phyloP scores from a whole-genome alignment of 2,888 invertebrate genomes.

The Lissocephala sabroskyi region DNA sequence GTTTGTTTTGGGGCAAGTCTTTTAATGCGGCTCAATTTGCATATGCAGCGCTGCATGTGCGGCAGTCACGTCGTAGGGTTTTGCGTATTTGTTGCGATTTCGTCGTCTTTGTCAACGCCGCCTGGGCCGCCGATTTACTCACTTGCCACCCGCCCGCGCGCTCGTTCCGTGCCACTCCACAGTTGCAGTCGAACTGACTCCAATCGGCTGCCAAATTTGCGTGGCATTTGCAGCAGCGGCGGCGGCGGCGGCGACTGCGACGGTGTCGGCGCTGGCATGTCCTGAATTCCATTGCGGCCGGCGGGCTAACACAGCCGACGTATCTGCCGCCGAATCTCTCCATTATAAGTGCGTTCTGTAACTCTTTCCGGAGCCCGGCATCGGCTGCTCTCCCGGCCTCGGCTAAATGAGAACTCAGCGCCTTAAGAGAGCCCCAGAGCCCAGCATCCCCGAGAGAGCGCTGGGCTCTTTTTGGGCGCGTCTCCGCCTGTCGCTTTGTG shows the following conservation, averaged over 20 bases:
- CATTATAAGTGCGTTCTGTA: too few relatives aligned
- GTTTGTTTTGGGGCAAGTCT: constrained; percentile 19
- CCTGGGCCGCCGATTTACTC: neutral
- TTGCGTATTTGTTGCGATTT: constrained; percentile 10
- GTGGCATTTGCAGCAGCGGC: constrained; percentile 9
- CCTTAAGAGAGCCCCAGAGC: neutral
- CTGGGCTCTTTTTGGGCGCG: constrained; percentile 36
- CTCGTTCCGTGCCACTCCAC: constrained; percentile 34
- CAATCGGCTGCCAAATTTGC: constrained; percentile 20
- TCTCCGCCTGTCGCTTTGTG: constrained; percentile 35
- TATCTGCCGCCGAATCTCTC: too few relatives aligned
- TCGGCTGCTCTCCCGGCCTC: neutral
- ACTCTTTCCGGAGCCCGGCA: neutral
- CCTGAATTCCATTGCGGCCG: neutral
- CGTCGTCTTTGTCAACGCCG: constrained; percentile 5
- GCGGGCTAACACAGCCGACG: neutral
- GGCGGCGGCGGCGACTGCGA: constrained; percentile 2
- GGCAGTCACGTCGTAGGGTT: constrained; percentile 10
- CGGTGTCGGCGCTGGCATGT: constrained; percentile 7
- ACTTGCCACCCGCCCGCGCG: neutral
- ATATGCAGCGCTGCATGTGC: constrained; percentile 33
- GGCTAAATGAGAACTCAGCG: neutral
- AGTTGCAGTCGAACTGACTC: constrained; percentile 50
- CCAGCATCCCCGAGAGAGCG: too few relatives aligned
- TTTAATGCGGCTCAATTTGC: constrained; percentile 24